These are phyloP conservation scores for Hystrix cristata DNA, from an alignment of 2,113 vertebrate species.

Conservation along the genomic window DNA sequence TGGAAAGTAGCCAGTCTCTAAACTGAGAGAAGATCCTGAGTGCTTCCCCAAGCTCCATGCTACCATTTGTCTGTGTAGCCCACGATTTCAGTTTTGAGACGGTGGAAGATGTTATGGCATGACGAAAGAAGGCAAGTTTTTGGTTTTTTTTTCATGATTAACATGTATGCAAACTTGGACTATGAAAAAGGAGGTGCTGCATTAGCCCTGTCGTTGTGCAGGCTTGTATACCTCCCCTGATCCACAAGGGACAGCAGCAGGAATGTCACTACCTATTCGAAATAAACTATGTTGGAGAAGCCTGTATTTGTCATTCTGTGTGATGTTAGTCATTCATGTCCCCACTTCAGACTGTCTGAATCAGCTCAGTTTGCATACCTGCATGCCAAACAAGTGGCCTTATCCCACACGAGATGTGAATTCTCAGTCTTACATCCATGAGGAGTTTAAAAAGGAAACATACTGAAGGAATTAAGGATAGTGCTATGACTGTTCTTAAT, in stretches of 20 bases:
- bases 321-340: not conserved
- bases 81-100: not conserved
- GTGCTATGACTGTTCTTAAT: not conserved
- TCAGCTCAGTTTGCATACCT: not conserved
- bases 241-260: not conserved
- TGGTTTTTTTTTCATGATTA: not conserved
- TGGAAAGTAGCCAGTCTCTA: not conserved
- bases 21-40: not conserved
- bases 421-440: not conserved
- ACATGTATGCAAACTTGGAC: not conserved
- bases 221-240: not conserved
- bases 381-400: not conserved
- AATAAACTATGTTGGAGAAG: not conserved
- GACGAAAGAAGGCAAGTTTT: not conserved
- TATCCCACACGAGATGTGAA: not conserved
- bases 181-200: not conserved
- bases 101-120: not conserved
- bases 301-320: not conserved
- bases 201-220: not conserved
- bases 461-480: not conserved
- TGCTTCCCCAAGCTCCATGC: rapidly evolving
- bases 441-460: not conserved
- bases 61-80: not conserved
- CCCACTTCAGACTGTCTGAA: not conserved
- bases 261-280: not conserved